Evolutionary conservation across 2,888 invertebrate genomes (phyloP).

Genomic region (Lithophane ornitopus): DNA sequence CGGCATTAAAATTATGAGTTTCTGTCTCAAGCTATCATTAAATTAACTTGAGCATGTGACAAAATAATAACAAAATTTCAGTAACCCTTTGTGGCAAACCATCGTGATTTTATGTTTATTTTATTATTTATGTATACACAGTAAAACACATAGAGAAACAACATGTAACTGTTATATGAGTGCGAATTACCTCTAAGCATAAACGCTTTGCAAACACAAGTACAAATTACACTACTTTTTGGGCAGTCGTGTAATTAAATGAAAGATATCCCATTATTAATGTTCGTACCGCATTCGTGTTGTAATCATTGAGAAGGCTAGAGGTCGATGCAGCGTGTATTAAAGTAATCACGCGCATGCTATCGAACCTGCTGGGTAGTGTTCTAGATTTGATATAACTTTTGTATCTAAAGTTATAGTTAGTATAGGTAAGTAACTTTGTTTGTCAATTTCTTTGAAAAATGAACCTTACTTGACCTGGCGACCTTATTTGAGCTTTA

Average conservation of each 20-base stretch:
- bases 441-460: neutral
- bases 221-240: too few relatives aligned
- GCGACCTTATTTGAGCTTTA: neutral
- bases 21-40: too few relatives aligned
- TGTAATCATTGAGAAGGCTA: slow-evolving; percentile 6
- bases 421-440: neutral
- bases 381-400: neutral
- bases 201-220: neutral
- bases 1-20: too few relatives aligned
- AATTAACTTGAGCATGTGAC: too few relatives aligned
- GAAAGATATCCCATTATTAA: slow-evolving; percentile 6
- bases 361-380: slow-evolving; percentile 14
- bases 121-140: too few relatives aligned
- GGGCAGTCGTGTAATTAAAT: too few relatives aligned
- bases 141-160: too few relatives aligned
- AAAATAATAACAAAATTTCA: too few relatives aligned
- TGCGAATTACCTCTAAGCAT: too few relatives aligned
- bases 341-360: slow-evolving; percentile 29
- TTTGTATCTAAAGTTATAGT: neutral
- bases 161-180: too few relatives aligned
- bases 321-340: slow-evolving; percentile 8
- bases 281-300: slow-evolving; percentile 11
- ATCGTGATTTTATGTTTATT: too few relatives aligned
- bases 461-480: neutral
- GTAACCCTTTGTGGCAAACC: too few relatives aligned